phyloP scores from a whole-genome alignment of 2,888 invertebrate genomes.

The Chloromyia formosa region DNA sequence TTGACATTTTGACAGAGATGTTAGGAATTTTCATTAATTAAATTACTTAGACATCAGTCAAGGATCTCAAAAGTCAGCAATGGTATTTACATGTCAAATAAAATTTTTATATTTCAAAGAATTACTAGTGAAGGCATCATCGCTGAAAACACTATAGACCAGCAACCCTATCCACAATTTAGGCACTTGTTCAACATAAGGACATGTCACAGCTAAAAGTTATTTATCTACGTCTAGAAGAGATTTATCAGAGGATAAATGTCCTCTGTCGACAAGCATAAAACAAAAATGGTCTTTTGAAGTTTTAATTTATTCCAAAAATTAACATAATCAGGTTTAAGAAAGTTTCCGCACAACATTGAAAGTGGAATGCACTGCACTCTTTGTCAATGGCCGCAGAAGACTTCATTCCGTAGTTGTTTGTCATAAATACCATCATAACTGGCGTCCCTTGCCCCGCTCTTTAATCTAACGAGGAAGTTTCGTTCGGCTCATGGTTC shows the following conservation, averaged over 20 bases:
- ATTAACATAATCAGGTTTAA: slow-evolving; percentile 38
- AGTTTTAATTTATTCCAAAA: slow-evolving; percentile 37
- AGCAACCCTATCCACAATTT: background rate
- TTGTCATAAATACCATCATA: background rate
- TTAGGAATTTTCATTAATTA: too few relatives aligned
- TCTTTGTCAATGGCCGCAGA: background rate
- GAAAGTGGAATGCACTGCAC: background rate
- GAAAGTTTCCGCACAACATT: slow-evolving; percentile 13
- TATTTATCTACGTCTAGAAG: slow-evolving; percentile 28
- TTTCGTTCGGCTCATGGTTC: too few relatives aligned
- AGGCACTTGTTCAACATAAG: background rate
- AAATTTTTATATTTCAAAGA: too few relatives aligned
- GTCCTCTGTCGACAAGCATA: background rate
- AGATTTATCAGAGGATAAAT: slow-evolving; percentile 27
- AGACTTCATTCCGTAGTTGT: background rate
- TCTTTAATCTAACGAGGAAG: background rate
- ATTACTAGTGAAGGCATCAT: too few relatives aligned
- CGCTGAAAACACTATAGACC: background rate
- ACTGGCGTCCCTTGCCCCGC: background rate
- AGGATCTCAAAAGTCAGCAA: too few relatives aligned
- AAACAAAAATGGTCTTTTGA: slow-evolving; percentile 8
- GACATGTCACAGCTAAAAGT: slow-evolving; percentile 2
- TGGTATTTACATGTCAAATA: too few relatives aligned
- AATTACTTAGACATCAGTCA: too few relatives aligned
- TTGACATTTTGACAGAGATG: too few relatives aligned